Conservation (phyloP, 2,797 vertebrate genomes). For the Nyctibius grandis region DNA sequence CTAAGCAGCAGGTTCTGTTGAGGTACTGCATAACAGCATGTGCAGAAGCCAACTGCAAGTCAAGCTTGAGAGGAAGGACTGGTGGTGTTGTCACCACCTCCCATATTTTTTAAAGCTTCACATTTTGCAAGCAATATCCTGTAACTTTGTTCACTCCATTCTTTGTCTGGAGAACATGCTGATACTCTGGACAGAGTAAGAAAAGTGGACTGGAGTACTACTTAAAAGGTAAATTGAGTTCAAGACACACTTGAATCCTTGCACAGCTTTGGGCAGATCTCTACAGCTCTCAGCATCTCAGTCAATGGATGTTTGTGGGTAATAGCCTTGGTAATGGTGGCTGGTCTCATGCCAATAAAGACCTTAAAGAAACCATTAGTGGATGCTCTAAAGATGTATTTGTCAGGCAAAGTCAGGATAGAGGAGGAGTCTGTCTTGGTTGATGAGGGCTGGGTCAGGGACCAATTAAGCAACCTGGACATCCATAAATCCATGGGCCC, state of each 20-base stretch:
- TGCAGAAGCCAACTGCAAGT: background rate
- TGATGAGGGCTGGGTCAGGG: too few species aligned
- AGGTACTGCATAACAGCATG: background rate
- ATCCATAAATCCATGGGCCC: too few species aligned
- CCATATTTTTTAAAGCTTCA: background rate
- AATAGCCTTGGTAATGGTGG: background rate
- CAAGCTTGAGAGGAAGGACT: background rate
- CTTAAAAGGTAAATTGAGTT: background rate
- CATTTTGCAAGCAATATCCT: background rate
- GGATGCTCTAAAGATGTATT: background rate
- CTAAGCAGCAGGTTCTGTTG: background rate
- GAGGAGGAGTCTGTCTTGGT: too few species aligned
- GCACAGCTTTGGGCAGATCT: background rate
- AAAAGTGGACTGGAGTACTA: background rate
- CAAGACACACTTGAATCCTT: background rate
- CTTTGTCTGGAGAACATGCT: background rate
- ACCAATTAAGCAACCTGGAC: too few species aligned
- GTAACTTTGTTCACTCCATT: background rate
- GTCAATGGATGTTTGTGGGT: rapidly evolving
- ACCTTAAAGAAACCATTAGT: background rate
- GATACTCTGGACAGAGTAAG: background rate
- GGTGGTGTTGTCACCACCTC: background rate
- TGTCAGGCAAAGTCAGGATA: background rate
- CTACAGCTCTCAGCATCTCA: background rate
- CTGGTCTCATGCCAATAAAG: background rate